A percentile compares a stretch with the other conserved stretches of the same genome.
Evolutionary conservation across 2,797 vertebrate species (phyloP).

Genomic region (Sebastolobus alascanus): DNA sequence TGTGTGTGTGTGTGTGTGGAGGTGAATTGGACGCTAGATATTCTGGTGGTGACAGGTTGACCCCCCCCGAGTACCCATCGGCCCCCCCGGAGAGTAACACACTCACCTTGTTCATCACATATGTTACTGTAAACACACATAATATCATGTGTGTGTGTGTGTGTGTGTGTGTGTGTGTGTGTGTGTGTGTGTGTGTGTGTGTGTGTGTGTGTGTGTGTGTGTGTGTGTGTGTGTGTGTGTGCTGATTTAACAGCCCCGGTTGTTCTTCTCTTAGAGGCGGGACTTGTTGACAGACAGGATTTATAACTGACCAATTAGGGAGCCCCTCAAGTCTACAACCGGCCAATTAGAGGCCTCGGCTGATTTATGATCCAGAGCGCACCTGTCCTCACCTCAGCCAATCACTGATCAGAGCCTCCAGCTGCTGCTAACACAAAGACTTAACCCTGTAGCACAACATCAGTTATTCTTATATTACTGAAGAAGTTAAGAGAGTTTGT

Average conservation of each 20-base stretch:
- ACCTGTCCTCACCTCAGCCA: not conserved
- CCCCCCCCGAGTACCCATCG: too few relatives aligned
- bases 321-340: slow-evolving; percentile 8
- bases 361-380: slow-evolving; percentile 11
- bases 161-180: not conserved
- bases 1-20: too few relatives aligned
- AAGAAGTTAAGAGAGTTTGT: too few relatives aligned
- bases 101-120: too few relatives aligned
- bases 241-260: not conserved
- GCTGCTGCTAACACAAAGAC: too few relatives aligned
- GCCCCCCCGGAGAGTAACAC: too few relatives aligned
- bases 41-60: too few relatives aligned
- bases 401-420: too few relatives aligned
- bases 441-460: too few relatives aligned
- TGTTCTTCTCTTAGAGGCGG: not conserved
- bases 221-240: slow-evolving; percentile 18
- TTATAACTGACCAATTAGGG: slow-evolving; percentile 38
- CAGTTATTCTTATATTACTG: too few relatives aligned
- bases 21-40: too few relatives aligned
- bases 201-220: not conserved
- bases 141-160: not conserved
- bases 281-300: slow-evolving; percentile 40
- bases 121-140: too few relatives aligned
- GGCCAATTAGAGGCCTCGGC: slow-evolving; percentile 9
- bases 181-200: slow-evolving; percentile 8